A percentile compares a stretch with the other conserved stretches of the same genome.
Conservation (phyloP, 2,888 invertebrate species). For the Caenorhabditis auriculariae region DNA sequence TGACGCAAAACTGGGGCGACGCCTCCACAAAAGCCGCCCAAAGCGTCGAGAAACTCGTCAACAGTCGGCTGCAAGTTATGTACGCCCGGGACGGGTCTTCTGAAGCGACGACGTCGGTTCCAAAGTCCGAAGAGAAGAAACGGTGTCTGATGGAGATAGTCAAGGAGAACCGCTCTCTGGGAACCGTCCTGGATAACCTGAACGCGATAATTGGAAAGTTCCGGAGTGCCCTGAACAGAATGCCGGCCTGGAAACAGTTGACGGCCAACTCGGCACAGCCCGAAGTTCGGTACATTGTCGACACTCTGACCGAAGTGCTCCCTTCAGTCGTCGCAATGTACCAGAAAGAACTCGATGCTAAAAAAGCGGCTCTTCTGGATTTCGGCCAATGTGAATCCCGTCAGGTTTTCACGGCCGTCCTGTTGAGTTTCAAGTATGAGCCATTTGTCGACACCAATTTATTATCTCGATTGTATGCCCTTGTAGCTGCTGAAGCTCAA, state of each 20-base stretch:
- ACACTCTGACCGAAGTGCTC: slow-evolving; percentile 19
- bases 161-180: slow-evolving; percentile 15
- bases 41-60: slow-evolving; percentile 22
- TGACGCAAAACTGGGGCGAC: slow-evolving; percentile 42
- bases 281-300: slow-evolving; percentile 22
- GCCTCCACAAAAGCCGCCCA: slow-evolving; percentile 16
- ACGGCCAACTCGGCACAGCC: slow-evolving; percentile 13
- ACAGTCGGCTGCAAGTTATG: slow-evolving; percentile 31
- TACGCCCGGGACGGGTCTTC: slow-evolving; percentile 10
- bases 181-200: slow-evolving; percentile 24
- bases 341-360: slow-evolving; percentile 18
- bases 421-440: slow-evolving; percentile 34
- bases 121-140: slow-evolving; percentile 7
- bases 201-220: slow-evolving; percentile 35
- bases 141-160: slow-evolving; percentile 17
- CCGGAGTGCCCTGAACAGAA: slow-evolving; percentile 23
- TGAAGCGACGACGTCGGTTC: neutral
- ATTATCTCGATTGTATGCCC: slow-evolving; percentile 31
- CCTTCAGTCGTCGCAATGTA: slow-evolving; percentile 33
- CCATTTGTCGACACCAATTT: slow-evolving; percentile 38
- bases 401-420: slow-evolving; percentile 27
- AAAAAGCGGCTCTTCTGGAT: slow-evolving; percentile 25
- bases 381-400: slow-evolving; percentile 25
- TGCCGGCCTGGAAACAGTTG: slow-evolving; percentile 33
- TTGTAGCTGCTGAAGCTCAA: slow-evolving; percentile 32